Conservation (phyloP, 2,888 invertebrate species). For the Chaetogeoica ovagalla region DNA sequence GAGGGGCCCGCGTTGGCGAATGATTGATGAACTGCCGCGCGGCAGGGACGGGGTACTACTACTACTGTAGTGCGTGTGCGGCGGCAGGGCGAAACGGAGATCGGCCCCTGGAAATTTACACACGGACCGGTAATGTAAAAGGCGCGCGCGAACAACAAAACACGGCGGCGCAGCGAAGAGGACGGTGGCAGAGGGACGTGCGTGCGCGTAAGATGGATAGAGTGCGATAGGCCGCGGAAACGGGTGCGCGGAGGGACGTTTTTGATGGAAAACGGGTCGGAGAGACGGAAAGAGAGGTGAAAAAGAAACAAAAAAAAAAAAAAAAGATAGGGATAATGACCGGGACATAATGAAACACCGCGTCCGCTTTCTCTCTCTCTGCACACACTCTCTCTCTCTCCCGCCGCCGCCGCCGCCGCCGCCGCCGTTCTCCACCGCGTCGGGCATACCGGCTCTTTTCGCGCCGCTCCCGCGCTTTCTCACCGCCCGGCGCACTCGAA, state of each 20-base stretch:
- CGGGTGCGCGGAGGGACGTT: conserved; percentile 1
- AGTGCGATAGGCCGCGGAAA: background rate
- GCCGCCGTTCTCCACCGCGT: too few species aligned
- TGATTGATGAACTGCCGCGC: conserved; percentile 42
- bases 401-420: too few species aligned
- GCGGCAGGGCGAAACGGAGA: conserved; percentile 12
- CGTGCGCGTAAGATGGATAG: background rate
- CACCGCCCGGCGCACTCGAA: background rate
- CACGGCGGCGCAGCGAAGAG: background rate
- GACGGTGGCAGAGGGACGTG: too few species aligned
- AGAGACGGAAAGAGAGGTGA: background rate
- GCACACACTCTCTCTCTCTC: background rate
- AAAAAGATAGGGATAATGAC: conserved; percentile 53
- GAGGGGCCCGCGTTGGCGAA: background rate
- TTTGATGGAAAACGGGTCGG: conserved; percentile 2
- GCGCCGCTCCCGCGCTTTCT: background rate
- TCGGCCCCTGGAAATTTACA: conserved; percentile 46
- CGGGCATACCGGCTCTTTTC: too few species aligned
- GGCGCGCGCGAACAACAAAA: conserved; percentile 9
- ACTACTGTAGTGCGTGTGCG: too few species aligned
- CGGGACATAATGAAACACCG: conserved; percentile 52
- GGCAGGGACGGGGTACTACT: background rate
- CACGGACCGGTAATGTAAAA: conserved; percentile 51
- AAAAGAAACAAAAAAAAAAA: conserved; percentile 23
- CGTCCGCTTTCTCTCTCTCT: background rate